phyloP scores from a whole-genome alignment of 1,140 invertebrate genomes.

The Gonatopus flavifemur region DNA sequence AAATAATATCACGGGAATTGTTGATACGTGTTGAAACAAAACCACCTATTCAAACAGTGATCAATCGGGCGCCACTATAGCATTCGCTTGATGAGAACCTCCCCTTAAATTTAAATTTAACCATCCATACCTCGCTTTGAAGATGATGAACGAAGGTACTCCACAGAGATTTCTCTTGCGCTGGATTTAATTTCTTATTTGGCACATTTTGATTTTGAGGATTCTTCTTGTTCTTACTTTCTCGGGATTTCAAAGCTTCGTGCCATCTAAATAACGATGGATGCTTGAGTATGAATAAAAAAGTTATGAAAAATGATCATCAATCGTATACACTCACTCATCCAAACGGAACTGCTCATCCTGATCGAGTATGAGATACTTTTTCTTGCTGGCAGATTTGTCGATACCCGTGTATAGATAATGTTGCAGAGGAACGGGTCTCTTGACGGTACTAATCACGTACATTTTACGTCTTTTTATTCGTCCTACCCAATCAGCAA shows the following conservation, averaged over 20 bases:
- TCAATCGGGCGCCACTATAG: no score
- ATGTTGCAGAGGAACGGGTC: constrained; percentile 95
- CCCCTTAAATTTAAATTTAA: neutral
- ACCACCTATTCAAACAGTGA: no score
- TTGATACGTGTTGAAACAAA: no score
- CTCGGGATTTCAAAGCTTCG: constrained; percentile 21
- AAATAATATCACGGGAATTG: no score
- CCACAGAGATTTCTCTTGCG: constrained; percentile 84
- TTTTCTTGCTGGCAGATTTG: constrained; percentile 78
- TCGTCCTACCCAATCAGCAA: constrained; percentile 96
- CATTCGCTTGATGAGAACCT: no score
- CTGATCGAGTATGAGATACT: constrained; percentile 82
- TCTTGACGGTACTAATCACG: constrained; percentile 90
- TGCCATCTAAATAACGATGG: constrained; percentile 28
- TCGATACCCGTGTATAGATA: constrained; percentile 87
- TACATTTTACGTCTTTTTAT: constrained; percentile 92
- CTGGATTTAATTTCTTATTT: constrained; percentile 36
- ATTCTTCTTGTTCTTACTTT: constrained; percentile 4
- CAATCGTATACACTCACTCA: constrained; percentile 64
- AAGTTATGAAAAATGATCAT: neutral
- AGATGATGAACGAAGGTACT: constrained; percentile 81
- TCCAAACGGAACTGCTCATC: constrained; percentile 69
- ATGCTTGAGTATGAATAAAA: constrained; percentile 8
- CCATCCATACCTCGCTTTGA: constrained; percentile 60
- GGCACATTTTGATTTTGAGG: constrained; percentile 20